A percentile compares a stretch with the other conserved stretches of the same genome.
Conservation (phyloP, 2,888 invertebrate genomes). For the Tipula vernalis region DNA sequence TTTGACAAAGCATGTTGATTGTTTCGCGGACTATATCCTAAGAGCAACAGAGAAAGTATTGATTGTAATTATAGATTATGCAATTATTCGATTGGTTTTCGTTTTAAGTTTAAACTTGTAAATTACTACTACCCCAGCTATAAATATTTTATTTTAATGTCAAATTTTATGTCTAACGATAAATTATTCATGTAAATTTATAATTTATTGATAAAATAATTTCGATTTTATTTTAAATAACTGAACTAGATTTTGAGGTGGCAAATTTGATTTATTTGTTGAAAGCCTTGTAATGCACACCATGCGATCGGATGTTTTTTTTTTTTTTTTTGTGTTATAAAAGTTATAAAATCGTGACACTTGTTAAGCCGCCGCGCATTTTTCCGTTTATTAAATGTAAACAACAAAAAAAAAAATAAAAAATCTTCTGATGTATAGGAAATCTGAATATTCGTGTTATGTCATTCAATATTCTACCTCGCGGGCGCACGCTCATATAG, state of each 20-base stretch:
- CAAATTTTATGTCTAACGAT: not conserved
- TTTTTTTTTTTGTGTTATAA: too few relatives aligned
- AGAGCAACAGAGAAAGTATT: not conserved
- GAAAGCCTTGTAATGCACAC: not conserved
- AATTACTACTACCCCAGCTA: not conserved
- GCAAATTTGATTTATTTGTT: not conserved
- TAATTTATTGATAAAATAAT: not conserved
- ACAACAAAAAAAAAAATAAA: not conserved
- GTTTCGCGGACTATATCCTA: not conserved
- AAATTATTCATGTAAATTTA: not conserved
- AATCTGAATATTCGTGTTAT: not conserved
- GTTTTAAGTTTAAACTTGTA: not conserved
- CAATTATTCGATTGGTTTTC: not conserved
- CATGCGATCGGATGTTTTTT: not conserved
- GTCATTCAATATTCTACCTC: not conserved
- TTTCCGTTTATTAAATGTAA: not conserved
- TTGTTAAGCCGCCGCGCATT: not conserved
- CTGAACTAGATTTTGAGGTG: not conserved
- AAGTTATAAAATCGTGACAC: not conserved
- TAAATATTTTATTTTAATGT: not conserved
- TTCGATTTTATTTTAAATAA: not conserved
- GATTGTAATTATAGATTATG: not conserved
- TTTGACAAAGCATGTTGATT: too few relatives aligned
- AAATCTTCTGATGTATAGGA: not conserved
- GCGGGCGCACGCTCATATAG: not conserved